Conservation (phyloP, 2,888 invertebrate genomes). For the Torymus aiolomorphi region DNA sequence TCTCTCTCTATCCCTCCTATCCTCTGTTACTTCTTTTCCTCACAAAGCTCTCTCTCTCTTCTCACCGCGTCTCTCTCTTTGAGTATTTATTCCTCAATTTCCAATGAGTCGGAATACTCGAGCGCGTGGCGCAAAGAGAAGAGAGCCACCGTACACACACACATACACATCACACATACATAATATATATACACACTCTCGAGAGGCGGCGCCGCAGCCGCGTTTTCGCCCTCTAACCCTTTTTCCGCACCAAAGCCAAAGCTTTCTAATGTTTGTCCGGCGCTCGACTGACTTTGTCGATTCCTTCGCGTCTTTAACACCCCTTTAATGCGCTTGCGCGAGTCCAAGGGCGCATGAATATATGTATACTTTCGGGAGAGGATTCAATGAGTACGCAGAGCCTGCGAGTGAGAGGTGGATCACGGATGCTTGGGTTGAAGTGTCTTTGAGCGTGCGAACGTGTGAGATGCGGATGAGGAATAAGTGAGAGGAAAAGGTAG, state of each 20-base stretch:
- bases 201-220: too few species aligned
- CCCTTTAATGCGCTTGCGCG: background rate
- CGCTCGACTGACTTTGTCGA: constrained; percentile 31
- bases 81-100: constrained; percentile 71
- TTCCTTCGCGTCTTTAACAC: constrained; percentile 1
- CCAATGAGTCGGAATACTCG: constrained; percentile 75
- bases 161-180: too few species aligned
- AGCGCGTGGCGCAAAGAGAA: constrained; percentile 72
- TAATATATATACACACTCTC: too few species aligned
- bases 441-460: too few species aligned
- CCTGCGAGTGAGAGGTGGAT: too few species aligned
- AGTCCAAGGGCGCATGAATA: too few species aligned
- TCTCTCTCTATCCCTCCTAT: too few species aligned
- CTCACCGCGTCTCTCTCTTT: constrained; percentile 21
- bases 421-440: too few species aligned
- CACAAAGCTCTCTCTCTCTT: constrained; percentile 9
- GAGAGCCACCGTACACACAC: constrained; percentile 64
- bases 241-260: constrained; percentile 42
- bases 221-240: constrained; percentile 58
- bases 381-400: too few species aligned
- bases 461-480: too few species aligned
- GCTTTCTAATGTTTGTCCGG: constrained; percentile 47
- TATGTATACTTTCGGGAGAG: too few species aligned
- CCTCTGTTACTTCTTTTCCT: background rate
- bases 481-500: too few species aligned